phyloP scores from a whole-genome alignment of 2,797 vertebrate species.

The Spinus olivaceus region DNA sequence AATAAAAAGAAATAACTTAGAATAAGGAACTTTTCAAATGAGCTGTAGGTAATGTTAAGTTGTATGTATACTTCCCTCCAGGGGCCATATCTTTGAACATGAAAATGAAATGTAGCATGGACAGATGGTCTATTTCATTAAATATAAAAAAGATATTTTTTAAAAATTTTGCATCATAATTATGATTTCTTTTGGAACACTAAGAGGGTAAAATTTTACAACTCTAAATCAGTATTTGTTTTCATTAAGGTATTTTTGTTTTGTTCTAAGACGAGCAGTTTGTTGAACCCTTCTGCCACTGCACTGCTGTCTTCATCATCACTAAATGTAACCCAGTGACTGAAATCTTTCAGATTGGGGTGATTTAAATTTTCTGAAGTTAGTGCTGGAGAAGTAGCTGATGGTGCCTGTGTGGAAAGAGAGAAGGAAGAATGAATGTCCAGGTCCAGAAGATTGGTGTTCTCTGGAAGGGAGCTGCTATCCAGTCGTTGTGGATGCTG shows the following conservation, averaged over 20 bases:
- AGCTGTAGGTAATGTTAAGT: not conserved
- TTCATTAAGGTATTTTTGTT: not conserved
- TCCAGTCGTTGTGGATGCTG: not conserved
- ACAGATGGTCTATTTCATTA: not conserved
- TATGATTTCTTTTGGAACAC: not conserved
- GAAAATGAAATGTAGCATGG: slow-evolving; percentile 19
- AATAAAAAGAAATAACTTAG: slow-evolving; percentile 61
- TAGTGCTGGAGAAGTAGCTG: not conserved
- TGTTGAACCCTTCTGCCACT: slow-evolving; percentile 31
- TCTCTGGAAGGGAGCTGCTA: not conserved
- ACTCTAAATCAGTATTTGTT: not conserved
- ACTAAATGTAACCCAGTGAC: slow-evolving; percentile 55
- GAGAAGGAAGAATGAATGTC: not conserved
- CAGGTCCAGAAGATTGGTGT: not conserved
- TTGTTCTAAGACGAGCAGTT: slow-evolving; percentile 25
- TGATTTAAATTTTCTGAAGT: not conserved
- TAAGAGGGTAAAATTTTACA: not conserved
- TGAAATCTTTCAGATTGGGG: not conserved
- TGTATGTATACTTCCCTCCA: slow-evolving; percentile 13
- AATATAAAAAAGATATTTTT: not conserved
- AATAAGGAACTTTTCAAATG: not conserved
- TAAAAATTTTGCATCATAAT: not conserved
- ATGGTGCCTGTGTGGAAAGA: not conserved
- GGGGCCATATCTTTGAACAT: not conserved
- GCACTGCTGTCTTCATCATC: slow-evolving; percentile 54